Evolutionary conservation across 2,888 invertebrate genomes (phyloP).

Genomic region (Cenopis cana): DNA sequence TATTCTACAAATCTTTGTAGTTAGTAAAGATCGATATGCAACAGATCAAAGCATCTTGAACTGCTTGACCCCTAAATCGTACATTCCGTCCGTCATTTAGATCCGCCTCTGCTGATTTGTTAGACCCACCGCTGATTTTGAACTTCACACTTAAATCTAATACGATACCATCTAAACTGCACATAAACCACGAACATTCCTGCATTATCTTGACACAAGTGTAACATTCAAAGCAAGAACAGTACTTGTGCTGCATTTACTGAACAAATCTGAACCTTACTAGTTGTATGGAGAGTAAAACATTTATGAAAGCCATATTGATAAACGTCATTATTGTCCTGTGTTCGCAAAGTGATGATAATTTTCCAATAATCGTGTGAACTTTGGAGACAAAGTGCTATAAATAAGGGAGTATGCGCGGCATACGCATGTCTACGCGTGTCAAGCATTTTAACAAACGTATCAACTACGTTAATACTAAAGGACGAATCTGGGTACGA

Average conservation of each 20-base stretch:
- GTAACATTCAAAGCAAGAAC: neutral
- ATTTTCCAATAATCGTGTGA: slow-evolving; percentile 55
- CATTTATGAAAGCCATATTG: neutral
- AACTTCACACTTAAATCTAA: slow-evolving; percentile 17
- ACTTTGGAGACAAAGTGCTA: slow-evolving; percentile 56
- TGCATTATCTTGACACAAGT: slow-evolving; percentile 25
- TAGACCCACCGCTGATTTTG: slow-evolving; percentile 3
- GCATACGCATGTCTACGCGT: slow-evolving; percentile 21
- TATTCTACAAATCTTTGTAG: no score
- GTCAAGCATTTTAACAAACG: slow-evolving; percentile 3
- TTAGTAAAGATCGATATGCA: no score
- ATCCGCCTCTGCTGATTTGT: neutral
- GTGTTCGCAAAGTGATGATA: slow-evolving; percentile 19
- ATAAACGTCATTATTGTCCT: slow-evolving; percentile 17
- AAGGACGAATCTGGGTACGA: neutral
- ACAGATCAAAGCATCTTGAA: no score
- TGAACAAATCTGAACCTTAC: slow-evolving; percentile 2
- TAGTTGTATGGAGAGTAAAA: neutral
- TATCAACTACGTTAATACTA: neutral
- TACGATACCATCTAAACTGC: slow-evolving; percentile 29
- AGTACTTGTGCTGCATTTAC: no score
- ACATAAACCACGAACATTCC: slow-evolving; percentile 28
- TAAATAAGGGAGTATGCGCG: slow-evolving; percentile 58
- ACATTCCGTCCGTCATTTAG: no score
- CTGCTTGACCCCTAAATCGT: neutral